phyloP scores from a whole-genome alignment of 2,888 invertebrate species.

The Branchipolynoe longqiensis region DNA sequence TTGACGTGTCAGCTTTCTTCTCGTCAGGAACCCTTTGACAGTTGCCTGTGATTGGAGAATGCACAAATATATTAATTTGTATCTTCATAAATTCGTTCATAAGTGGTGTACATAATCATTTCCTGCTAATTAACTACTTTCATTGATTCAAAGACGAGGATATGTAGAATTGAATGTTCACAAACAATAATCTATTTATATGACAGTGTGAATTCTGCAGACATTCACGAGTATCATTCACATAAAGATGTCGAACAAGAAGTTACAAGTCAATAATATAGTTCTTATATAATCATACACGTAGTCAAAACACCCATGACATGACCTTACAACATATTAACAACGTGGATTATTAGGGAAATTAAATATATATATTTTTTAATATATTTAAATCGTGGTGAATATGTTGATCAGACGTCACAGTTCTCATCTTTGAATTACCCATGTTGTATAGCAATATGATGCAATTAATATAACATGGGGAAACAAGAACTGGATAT shows the following conservation, averaged over 20 bases:
- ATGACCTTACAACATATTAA: not conserved
- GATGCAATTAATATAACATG: too few relatives aligned
- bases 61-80: not conserved
- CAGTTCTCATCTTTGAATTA: too few relatives aligned
- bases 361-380: not conserved
- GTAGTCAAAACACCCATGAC: not conserved
- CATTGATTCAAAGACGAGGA: too few relatives aligned
- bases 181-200: not conserved
- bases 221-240: too few relatives aligned
- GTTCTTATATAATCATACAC: not conserved
- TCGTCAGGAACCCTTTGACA: slow-evolving; percentile 74
- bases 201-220: not conserved
- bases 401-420: too few relatives aligned
- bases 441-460: too few relatives aligned
- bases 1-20: slow-evolving; percentile 71
- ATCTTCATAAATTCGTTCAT: not conserved
- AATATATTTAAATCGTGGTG: too few relatives aligned
- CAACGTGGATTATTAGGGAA: not conserved
- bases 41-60: slow-evolving; percentile 70
- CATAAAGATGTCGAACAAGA: too few relatives aligned
- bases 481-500: too few relatives aligned
- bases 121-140: too few relatives aligned
- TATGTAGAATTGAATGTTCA: too few relatives aligned
- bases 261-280: too few relatives aligned
- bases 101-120: not conserved